Conservation (phyloP, 2,797 vertebrate species). For the Crenuchus spilurus region DNA sequence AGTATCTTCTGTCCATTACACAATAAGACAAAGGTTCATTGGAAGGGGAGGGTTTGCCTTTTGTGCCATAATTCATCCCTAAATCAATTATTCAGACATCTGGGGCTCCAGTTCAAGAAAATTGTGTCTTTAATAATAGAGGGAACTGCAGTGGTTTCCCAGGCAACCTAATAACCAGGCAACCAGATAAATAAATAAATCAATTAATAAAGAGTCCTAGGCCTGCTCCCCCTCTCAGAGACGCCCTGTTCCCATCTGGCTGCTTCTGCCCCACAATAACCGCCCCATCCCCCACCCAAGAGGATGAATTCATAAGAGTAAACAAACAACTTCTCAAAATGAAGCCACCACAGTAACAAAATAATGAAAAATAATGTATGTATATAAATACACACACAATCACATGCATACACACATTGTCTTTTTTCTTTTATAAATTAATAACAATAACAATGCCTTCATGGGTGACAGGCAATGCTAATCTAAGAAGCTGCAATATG, state of each 20-base stretch:
- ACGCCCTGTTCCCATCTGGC: slow-evolving; percentile 68
- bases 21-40: slow-evolving; percentile 64
- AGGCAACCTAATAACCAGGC: slow-evolving; percentile 85
- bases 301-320: slow-evolving; percentile 53
- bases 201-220: slow-evolving; percentile 84
- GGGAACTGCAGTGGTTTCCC: slow-evolving; percentile 79
- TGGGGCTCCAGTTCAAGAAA: slow-evolving; percentile 81
- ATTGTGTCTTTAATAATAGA: slow-evolving; percentile 83
- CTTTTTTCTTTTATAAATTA: slow-evolving; percentile 19
- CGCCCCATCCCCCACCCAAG: slow-evolving; percentile 50
- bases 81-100: slow-evolving; percentile 86
- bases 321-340: slow-evolving; percentile 59
- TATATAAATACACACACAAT: not conserved
- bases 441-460: slow-evolving; percentile 32
- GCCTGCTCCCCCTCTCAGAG: slow-evolving; percentile 65
- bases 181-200: slow-evolving; percentile 86
- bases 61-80: slow-evolving; percentile 80
- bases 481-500: not conserved
- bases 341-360: slow-evolving; percentile 37
- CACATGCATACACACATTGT: not conserved
- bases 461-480: not conserved
- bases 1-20: slow-evolving; percentile 76
- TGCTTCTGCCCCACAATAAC: slow-evolving; percentile 54
- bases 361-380: slow-evolving; percentile 52
- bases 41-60: slow-evolving; percentile 58